These are phyloP conservation scores for Petaurus breviceps DNA, from an alignment of 2,113 vertebrate genomes.

Conservation along the genomic window DNA sequence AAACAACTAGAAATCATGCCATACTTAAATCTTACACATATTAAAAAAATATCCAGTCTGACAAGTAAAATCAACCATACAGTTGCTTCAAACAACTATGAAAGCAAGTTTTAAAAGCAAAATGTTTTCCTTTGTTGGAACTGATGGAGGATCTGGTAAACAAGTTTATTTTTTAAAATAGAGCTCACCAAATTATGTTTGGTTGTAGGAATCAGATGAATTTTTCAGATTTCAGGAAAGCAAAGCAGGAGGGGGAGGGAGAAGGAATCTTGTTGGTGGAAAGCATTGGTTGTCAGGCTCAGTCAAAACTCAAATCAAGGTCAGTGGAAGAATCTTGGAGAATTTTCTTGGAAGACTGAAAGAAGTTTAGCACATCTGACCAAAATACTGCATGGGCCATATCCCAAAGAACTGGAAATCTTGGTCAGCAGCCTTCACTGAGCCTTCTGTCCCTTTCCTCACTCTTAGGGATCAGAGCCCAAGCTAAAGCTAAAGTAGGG, in stretches of 20 bases:
- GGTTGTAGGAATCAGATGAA: not conserved
- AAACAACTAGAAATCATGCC: not conserved
- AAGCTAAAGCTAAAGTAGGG: not conserved
- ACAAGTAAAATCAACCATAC: not conserved
- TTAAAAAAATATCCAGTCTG: not conserved
- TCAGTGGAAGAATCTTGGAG: not conserved
- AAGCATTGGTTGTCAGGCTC: not conserved
- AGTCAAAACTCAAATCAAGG: not conserved
- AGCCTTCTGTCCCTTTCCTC: not conserved
- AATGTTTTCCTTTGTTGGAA: not conserved
- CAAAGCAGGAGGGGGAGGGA: not conserved
- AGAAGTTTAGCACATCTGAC: not conserved
- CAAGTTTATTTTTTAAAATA: not conserved
- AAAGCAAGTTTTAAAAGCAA: not conserved
- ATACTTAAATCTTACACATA: not conserved
- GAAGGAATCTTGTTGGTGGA: not conserved
- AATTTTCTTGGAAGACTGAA: not conserved
- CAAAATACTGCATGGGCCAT: not conserved
- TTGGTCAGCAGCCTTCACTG: not conserved
- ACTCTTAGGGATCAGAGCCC: not conserved
- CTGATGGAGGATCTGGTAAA: not conserved
- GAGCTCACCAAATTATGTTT: not conserved
- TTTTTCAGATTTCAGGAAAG: not conserved
- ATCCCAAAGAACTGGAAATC: not conserved
- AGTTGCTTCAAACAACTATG: not conserved